Evolutionary conservation across 2,113 vertebrate genomes (phyloP).

Genomic region (Macroglossus sobrinus): DNA sequence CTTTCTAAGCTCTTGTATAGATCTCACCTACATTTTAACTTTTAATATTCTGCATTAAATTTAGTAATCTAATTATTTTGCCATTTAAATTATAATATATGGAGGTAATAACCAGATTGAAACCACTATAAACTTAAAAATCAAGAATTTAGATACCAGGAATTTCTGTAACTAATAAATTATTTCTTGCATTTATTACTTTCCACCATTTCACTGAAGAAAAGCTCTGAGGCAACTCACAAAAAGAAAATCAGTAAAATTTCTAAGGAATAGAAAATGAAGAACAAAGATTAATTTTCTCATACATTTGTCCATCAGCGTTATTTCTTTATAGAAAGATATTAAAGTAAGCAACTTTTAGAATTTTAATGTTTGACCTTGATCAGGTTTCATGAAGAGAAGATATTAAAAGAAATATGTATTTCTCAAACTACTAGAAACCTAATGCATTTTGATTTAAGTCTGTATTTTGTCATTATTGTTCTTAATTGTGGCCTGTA

Average conservation of each 20-base stretch:
- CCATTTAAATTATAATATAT: neutral
- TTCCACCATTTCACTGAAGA: neutral
- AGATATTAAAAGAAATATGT: neutral
- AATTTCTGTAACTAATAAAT: neutral
- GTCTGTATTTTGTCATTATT: neutral
- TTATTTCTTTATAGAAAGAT: neutral
- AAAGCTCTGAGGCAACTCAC: neutral
- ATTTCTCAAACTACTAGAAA: slow-evolving; percentile 14
- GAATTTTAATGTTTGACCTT: slow-evolving; percentile 22
- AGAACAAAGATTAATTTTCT: neutral
- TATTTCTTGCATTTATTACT: neutral
- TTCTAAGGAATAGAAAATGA: neutral
- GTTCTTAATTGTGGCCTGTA: neutral
- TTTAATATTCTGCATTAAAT: neutral
- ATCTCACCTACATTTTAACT: neutral
- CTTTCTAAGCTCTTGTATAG: neutral
- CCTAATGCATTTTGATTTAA: neutral
- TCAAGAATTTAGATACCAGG: neutral
- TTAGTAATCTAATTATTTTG: neutral
- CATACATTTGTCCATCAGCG: neutral
- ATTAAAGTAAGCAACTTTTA: neutral
- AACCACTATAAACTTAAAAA: neutral
- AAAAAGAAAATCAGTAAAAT: neutral
- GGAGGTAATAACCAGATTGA: neutral
- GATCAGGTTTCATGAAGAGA: neutral